Evolutionary conservation across 2,797 vertebrate species (phyloP), one percentile per base, ranked within the genome.

Genomic region (Enteromius unitaeniatus): DNA sequence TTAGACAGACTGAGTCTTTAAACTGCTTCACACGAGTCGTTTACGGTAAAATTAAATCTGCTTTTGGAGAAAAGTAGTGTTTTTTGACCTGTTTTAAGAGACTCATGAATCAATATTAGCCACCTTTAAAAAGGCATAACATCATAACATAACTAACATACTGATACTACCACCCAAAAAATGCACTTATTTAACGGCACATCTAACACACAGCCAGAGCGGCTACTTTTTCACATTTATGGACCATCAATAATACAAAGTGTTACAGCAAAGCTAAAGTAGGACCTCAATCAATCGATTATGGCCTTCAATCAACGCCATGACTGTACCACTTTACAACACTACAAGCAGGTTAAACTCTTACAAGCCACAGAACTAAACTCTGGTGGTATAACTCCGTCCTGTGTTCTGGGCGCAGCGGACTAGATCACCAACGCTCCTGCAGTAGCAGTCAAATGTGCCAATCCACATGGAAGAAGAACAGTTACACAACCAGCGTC

Each of bases 401-500:
- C 19, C 9, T 1, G 31, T 28, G 17, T 37, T 37, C 4, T n/a
- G 15, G 65, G 65, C n/a, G 3, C 70, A 42, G 28, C 53, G 14
- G 70, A 75, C 81, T 65, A 31, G 70, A 65, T 21, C 21, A 31
- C 34, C 34, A 74, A 67, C 26, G 70, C 65, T 34, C 34, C 15
- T 40, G 60, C 83, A 80, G 53, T 62, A 64, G 55, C 53, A 42
- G 47, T 55, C 6, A 79, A 72, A 79, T 69, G 53, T 45, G 67
- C 34, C 72, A 78, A 75, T 70, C 26, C 53, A 69, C 47, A 37
- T 31, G 68, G 67, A 76, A 83, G 64, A 83, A 60, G 34, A 68
- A 67, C 67, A 55, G 82, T 88, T 89, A 84, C 72, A 84, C 86
- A 88, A 89, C 65, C 80, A 14, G 19, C 15, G 45, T 21, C 53